Evolutionary conservation across 2,888 invertebrate genomes (phyloP).

Genomic region (Platycheirus albimanus): DNA sequence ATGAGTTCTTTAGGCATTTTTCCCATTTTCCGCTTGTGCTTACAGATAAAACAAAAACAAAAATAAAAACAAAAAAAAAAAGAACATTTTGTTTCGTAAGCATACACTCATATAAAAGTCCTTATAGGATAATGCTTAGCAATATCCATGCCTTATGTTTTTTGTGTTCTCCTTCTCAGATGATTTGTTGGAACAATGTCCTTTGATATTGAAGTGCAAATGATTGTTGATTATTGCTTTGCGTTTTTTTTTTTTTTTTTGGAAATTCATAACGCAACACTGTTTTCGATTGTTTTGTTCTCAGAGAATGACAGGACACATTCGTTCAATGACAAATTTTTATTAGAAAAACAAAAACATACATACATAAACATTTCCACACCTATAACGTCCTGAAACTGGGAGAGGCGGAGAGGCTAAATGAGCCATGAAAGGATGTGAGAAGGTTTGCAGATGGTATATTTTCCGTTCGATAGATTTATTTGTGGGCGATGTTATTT

Average conservation of each 20-base stretch:
- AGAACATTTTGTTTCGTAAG: constrained; percentile 31
- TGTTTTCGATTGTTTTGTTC: constrained; percentile 58
- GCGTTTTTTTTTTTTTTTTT: constrained; percentile 29
- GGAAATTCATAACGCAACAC: constrained; percentile 61
- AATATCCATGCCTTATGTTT: constrained; percentile 31
- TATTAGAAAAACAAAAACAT: constrained; percentile 43
- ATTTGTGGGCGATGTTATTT: constrained; percentile 58
- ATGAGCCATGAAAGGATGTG: constrained; percentile 63
- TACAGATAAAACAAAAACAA: constrained; percentile 32
- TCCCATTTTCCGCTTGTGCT: constrained; percentile 36
- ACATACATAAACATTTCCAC: constrained; percentile 18
- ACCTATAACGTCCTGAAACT: constrained; percentile 41
- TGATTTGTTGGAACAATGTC: constrained; percentile 59
- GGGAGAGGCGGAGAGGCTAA: constrained; percentile 50
- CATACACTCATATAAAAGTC: constrained; percentile 48
- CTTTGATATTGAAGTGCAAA: constrained; percentile 56
- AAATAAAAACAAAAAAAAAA: too few relatives aligned
- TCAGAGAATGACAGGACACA: constrained; percentile 26
- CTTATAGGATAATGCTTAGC: constrained; percentile 21
- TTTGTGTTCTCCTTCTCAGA: neutral
- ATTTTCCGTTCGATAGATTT: constrained; percentile 60
- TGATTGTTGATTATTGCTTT: constrained; percentile 65
- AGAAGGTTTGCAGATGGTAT: constrained; percentile 66
- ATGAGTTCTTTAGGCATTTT: constrained; percentile 53
- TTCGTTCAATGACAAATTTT: constrained; percentile 61